These are phyloP conservation scores for Zaprionus camerounensis DNA, from an alignment of 1,140 invertebrate species.

Conservation along the genomic window DNA sequence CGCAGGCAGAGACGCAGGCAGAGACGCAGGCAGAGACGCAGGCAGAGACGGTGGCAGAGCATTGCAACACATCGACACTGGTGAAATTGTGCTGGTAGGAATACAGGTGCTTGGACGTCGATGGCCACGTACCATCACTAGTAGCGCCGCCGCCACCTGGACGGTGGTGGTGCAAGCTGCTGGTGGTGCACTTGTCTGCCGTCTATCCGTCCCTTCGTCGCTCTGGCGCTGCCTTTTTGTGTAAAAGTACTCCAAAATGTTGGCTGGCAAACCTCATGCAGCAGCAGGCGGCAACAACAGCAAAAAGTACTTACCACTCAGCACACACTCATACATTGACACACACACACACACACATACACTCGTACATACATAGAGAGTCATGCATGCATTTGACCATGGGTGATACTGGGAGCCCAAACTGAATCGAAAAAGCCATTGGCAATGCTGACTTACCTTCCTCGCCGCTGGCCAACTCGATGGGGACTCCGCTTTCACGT, in stretches of 20 bases:
- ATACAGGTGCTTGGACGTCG: slow-evolving; percentile 41
- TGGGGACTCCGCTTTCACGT: slow-evolving; percentile 90
- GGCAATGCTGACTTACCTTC: slow-evolving; percentile 71
- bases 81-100: slow-evolving; percentile 26
- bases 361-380: slow-evolving; percentile 10
- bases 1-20: too few relatives aligned
- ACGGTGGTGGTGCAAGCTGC: slow-evolving; percentile 1
- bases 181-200: slow-evolving; percentile 51
- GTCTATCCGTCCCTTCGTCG: neutral
- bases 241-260: slow-evolving; percentile 80
- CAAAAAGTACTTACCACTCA: slow-evolving; percentile 75
- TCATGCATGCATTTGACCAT: slow-evolving; percentile 41
- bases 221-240: slow-evolving; percentile 67
- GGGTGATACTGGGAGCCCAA: slow-evolving; percentile 29
- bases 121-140: slow-evolving; percentile 38
- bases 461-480: slow-evolving; percentile 85
- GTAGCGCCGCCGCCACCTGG: neutral
- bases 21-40: neutral
- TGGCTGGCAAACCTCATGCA: slow-evolving; percentile 66
- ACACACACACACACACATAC: neutral
- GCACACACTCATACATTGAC: slow-evolving; percentile 15
- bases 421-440: slow-evolving; percentile 30
- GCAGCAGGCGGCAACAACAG: slow-evolving; percentile 57
- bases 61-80: slow-evolving; percentile 35
- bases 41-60: slow-evolving; percentile 20